A percentile compares a stretch with the other conserved stretches of the same genome.
Evolutionary conservation across 1,140 invertebrate species (phyloP).

Genomic region (Zaprionus nigranus): DNA sequence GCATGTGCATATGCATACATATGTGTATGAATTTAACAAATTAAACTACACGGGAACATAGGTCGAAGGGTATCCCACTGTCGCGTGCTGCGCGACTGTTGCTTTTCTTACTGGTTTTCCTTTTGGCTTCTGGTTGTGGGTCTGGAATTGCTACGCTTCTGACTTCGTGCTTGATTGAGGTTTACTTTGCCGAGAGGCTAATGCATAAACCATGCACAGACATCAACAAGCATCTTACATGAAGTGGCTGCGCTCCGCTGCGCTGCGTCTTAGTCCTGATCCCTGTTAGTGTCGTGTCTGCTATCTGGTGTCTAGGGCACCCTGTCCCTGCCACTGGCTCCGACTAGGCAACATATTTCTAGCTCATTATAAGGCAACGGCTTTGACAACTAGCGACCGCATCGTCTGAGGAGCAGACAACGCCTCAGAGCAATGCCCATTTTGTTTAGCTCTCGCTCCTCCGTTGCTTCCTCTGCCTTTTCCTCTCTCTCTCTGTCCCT

Average conservation of each 20-base stretch:
- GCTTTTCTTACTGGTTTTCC: no score
- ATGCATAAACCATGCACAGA: constrained; percentile 82
- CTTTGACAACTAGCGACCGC: constrained; percentile 47
- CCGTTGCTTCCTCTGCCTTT: constrained; percentile 24
- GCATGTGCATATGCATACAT: no score
- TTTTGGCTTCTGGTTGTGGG: constrained; percentile 14
- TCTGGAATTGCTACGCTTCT: constrained; percentile 28
- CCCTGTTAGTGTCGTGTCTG: constrained; percentile 37
- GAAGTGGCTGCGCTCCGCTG: constrained; percentile 34
- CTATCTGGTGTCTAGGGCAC: constrained; percentile 5
- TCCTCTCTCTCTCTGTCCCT: constrained; percentile 2
- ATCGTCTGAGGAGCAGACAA: constrained; percentile 34
- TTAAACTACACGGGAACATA: no score
- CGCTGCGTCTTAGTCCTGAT: constrained; percentile 37
- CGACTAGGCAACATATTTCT: constrained; percentile 63
- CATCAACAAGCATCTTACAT: constrained; percentile 74
- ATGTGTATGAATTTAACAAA: no score
- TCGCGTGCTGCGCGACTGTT: no score
- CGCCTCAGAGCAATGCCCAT: constrained; percentile 49
- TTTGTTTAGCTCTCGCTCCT: constrained; percentile 54
- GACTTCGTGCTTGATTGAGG: constrained; percentile 72
- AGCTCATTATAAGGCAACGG: constrained; percentile 71
- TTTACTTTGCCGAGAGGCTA: constrained; percentile 73
- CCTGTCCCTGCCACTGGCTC: background rate
- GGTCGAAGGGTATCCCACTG: no score